Conservation (phyloP, 2,888 invertebrate genomes). For the Meteorus cinctellus region DNA sequence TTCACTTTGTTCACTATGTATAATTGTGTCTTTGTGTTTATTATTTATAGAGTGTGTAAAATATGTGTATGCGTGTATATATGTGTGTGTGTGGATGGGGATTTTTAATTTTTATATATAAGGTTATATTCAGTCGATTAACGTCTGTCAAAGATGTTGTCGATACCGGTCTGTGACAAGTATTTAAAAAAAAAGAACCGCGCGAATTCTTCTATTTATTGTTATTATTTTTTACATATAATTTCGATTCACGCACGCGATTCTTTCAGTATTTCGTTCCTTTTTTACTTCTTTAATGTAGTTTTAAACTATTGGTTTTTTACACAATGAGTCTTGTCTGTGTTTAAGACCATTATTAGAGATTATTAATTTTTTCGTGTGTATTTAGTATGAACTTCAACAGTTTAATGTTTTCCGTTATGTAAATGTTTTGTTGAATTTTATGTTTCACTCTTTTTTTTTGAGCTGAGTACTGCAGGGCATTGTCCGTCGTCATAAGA, state of each 20-base stretch:
- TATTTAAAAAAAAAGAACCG: slow-evolving; percentile 16
- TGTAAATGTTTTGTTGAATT: neutral
- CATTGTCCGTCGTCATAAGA: neutral
- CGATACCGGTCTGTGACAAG: slow-evolving; percentile 1
- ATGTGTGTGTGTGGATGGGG: slow-evolving; percentile 38
- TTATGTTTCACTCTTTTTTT: neutral
- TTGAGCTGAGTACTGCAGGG: neutral
- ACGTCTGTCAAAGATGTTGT: slow-evolving; percentile 21
- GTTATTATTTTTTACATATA: slow-evolving; percentile 1
- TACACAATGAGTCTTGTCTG: slow-evolving; percentile 10
- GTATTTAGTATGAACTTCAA: neutral
- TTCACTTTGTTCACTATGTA: slow-evolving; percentile 27
- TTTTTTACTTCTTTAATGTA: neutral
- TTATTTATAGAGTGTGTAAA: slow-evolving; percentile 40
- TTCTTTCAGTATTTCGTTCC: neutral
- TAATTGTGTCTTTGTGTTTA: slow-evolving; percentile 49
- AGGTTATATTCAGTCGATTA: slow-evolving; percentile 25
- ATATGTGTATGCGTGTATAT: slow-evolving; percentile 48
- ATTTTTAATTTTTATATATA: slow-evolving; percentile 28
- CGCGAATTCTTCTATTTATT: slow-evolving; percentile 9
- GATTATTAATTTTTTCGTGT: slow-evolving; percentile 19
- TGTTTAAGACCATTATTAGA: slow-evolving; percentile 38
- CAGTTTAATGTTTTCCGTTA: neutral
- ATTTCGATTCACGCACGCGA: slow-evolving; percentile 4
- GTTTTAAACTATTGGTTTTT: neutral